Conservation (phyloP, 2,113 vertebrate genomes). For the Polyodon spathula region DNA sequence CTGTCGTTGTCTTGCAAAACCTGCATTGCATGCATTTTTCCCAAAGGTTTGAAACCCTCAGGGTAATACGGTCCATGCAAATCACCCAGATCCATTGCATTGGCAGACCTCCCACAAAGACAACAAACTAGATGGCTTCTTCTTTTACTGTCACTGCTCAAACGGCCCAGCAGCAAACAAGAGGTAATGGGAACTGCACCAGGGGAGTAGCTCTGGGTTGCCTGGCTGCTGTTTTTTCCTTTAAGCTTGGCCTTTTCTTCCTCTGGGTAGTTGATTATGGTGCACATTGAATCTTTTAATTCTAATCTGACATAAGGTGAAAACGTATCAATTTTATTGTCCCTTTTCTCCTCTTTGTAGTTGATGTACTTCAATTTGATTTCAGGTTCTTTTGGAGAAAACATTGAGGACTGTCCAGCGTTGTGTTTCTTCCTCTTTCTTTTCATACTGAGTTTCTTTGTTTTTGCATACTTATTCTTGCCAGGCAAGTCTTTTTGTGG, state of each 20-base stretch:
- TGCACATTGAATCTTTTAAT: slow-evolving; percentile 36
- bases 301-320: slow-evolving; percentile 48
- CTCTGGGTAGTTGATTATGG: slow-evolving; percentile 54
- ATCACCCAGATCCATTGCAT: slow-evolving; percentile 61
- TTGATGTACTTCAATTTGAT: slow-evolving; percentile 55
- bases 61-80: slow-evolving; percentile 65
- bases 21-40: slow-evolving; percentile 28
- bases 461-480: slow-evolving; percentile 19
- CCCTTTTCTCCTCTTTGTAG: slow-evolving; percentile 50
- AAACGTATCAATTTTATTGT: slow-evolving; percentile 40
- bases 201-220: slow-evolving; percentile 26
- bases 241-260: slow-evolving; percentile 33
- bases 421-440: slow-evolving; percentile 36
- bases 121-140: slow-evolving; percentile 49
- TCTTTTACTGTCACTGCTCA: slow-evolving; percentile 30
- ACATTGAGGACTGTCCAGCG: slow-evolving; percentile 32
- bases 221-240: slow-evolving; percentile 31
- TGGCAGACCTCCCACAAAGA: slow-evolving; percentile 53
- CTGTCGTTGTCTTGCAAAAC: slow-evolving; percentile 39
- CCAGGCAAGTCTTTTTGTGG: slow-evolving; percentile 16
- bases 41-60: slow-evolving; percentile 38
- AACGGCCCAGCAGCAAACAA: slow-evolving; percentile 47
- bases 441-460: slow-evolving; percentile 34
- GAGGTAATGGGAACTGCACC: slow-evolving; percentile 47
- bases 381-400: slow-evolving; percentile 57